Percentiles rank a stretch among this genome's conserved stretches.
Evolutionary conservation across 2,888 invertebrate genomes (phyloP).

Genomic region (Monoplex corrugatus): DNA sequence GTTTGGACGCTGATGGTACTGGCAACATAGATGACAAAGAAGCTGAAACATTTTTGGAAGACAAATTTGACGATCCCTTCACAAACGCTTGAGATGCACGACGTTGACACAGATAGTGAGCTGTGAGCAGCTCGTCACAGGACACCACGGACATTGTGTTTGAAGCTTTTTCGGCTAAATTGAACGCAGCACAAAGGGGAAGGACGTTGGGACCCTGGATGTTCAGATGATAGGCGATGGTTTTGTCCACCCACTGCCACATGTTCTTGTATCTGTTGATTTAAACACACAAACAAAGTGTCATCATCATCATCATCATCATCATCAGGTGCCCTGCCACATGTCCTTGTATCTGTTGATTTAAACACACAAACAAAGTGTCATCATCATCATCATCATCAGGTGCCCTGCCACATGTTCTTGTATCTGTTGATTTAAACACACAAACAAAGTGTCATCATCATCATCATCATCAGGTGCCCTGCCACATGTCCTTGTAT

Average conservation of each 20-base stretch:
- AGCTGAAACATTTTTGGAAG: too few species aligned
- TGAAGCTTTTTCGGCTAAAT: not conserved
- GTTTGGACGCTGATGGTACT: too few species aligned
- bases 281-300: not conserved
- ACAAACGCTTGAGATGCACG: not conserved
- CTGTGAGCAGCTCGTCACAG: not conserved
- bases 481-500: too few species aligned
- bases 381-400: not conserved
- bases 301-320: too few species aligned
- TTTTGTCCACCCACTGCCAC: conserved; percentile 21
- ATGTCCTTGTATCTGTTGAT: too few species aligned
- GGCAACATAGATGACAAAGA: too few species aligned
- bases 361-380: too few species aligned
- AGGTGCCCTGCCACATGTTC: not conserved
- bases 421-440: too few species aligned
- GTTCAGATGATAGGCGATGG: not conserved
- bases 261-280: not conserved
- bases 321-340: too few species aligned
- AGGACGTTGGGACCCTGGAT: not conserved
- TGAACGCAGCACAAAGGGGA: not conserved
- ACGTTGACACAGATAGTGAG: not conserved
- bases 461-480: too few species aligned
- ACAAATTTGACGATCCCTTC: too few species aligned
- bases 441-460: too few species aligned
- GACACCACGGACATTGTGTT: not conserved